phyloP scores from a whole-genome alignment of 37 sponge, comb jelly and placozoan species.

The Agelas oroides region DNA sequence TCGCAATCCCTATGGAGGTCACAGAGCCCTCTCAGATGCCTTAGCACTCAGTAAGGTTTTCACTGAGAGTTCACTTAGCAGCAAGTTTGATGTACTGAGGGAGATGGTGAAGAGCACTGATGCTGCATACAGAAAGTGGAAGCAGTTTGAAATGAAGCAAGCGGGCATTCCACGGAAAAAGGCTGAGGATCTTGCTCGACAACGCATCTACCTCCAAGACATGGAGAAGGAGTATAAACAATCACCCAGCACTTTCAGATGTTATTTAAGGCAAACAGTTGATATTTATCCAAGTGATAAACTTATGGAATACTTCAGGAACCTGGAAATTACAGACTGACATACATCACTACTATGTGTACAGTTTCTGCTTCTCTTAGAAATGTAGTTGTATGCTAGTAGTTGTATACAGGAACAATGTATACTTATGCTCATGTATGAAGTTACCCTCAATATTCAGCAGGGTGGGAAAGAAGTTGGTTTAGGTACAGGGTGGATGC shows the following conservation, averaged over 20 bases:
- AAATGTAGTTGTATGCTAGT: too few species aligned
- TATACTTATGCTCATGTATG: too few species aligned
- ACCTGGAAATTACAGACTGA: too few species aligned
- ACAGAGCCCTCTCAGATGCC: slow-evolving; percentile 32
- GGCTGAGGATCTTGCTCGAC: background rate
- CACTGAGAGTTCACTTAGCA: background rate
- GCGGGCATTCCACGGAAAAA: background rate
- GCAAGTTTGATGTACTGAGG: too few species aligned
- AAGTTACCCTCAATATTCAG: too few species aligned
- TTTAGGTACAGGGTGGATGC: too few species aligned
- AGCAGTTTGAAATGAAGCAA: background rate
- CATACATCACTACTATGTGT: too few species aligned
- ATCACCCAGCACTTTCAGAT: background rate
- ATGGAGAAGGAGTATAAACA: background rate
- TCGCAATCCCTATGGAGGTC: background rate
- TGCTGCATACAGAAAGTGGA: too few species aligned
- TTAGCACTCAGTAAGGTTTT: slow-evolving; percentile 20
- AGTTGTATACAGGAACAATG: too few species aligned
- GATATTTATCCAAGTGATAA: slow-evolving; percentile 2
- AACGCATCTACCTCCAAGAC: slow-evolving; percentile 6
- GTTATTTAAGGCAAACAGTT: background rate
- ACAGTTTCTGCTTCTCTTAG: too few species aligned
- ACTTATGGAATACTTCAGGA: slow-evolving; percentile 1
- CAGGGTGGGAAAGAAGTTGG: too few species aligned
- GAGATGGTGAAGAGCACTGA: too few species aligned